phyloP scores from a whole-genome alignment of 2,888 invertebrate species.

The Tillus elongatus region DNA sequence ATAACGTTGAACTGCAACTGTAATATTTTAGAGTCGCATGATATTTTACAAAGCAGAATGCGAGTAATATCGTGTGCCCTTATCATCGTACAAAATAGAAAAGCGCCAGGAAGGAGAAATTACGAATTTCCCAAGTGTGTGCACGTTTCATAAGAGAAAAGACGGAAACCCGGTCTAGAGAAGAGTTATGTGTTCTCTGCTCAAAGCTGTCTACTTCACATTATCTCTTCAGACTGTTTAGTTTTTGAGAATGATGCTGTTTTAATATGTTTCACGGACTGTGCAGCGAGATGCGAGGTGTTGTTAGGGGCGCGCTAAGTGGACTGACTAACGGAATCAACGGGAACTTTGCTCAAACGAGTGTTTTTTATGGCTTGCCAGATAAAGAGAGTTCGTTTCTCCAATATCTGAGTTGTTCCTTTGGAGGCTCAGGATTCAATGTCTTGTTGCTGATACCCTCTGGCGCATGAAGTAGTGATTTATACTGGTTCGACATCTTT shows the following conservation, averaged over 20 bases:
- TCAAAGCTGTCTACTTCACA: conserved; percentile 32
- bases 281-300: conserved; percentile 25
- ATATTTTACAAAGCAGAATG: too few relatives aligned
- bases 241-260: conserved; percentile 38
- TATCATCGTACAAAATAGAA: conserved; percentile 30
- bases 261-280: conserved; percentile 35
- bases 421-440: too few relatives aligned
- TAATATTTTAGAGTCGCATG: too few relatives aligned
- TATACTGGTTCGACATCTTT: too few relatives aligned
- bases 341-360: conserved; percentile 9
- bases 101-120: conserved; percentile 28
- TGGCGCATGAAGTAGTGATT: too few relatives aligned
- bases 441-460: too few relatives aligned
- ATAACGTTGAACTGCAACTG: too few relatives aligned
- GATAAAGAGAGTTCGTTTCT: conserved; percentile 1
- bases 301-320: conserved; percentile 24
- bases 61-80: too few relatives aligned
- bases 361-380: not conserved
- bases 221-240: conserved; percentile 39
- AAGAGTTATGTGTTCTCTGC: conserved; percentile 33
- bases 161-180: conserved; percentile 19
- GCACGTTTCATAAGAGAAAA: conserved; percentile 27
- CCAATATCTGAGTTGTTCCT: too few relatives aligned
- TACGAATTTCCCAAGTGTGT: conserved; percentile 35
- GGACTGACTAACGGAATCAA: conserved; percentile 29